Conservation (phyloP, 2,797 vertebrate species). For the Eptatretus atami region DNA sequence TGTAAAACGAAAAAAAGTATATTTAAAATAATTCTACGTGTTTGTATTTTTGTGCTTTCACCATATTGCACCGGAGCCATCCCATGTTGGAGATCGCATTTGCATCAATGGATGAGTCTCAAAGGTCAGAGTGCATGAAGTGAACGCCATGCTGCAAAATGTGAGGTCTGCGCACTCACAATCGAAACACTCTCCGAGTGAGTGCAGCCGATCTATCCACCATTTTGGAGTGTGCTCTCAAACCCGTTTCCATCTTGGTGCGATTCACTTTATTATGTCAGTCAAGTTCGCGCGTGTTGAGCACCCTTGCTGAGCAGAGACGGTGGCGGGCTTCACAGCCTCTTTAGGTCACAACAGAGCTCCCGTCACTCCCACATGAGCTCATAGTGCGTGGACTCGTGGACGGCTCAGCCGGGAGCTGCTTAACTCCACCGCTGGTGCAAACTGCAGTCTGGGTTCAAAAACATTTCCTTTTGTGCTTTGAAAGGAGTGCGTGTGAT, state of each 20-base stretch:
- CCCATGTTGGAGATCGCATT: conserved; percentile 63
- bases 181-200: conserved; percentile 14
- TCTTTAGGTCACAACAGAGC: no score
- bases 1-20: no score
- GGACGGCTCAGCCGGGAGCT: conserved; percentile 48
- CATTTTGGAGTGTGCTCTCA: no score
- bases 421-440: conserved; percentile 10
- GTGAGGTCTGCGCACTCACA: conserved; percentile 70
- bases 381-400: conserved; percentile 74
- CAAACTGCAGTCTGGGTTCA: conserved; percentile 62
- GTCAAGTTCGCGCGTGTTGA: no score
- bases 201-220: no score
- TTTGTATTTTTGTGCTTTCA: conserved; percentile 2
- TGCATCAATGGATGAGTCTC: conserved; percentile 69
- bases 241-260: no score
- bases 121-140: conserved; percentile 82
- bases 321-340: no score
- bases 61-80: conserved; percentile 67
- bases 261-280: no score
- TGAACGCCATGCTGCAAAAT: conserved; percentile 82
- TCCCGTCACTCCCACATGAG: conserved; percentile 13
- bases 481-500: no score
- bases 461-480: conserved; percentile 9
- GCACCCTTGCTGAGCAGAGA: no score
- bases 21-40: no score